Evolutionary conservation across 1,140 invertebrate species (phyloP).

Genomic region (Brachionus paranguensis): DNA sequence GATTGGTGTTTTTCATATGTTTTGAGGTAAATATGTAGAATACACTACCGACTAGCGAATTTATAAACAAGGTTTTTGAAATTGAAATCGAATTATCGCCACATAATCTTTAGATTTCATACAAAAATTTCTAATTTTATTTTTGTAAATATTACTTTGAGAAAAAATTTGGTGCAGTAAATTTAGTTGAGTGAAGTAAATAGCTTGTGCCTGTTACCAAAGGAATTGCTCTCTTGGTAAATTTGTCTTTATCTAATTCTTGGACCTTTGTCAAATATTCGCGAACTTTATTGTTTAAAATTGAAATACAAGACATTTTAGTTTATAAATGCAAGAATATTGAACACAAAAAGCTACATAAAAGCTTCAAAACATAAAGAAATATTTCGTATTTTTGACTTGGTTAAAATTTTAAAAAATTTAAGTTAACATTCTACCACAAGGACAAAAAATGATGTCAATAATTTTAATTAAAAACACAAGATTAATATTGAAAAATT

Average conservation of each 20-base stretch:
- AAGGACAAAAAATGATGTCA: neutral
- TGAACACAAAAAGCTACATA: neutral
- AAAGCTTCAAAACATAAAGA: neutral
- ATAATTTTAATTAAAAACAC: neutral
- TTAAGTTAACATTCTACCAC: neutral
- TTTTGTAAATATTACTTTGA: neutral
- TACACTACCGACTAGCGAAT: neutral
- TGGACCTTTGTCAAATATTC: neutral
- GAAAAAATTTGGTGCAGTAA: slow-evolving; percentile 3
- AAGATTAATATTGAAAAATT: neutral
- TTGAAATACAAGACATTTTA: neutral
- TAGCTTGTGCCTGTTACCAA: neutral
- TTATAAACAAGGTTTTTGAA: neutral
- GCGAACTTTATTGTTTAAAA: neutral
- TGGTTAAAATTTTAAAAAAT: neutral
- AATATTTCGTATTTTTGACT: neutral
- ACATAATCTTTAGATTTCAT: neutral
- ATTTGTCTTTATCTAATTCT: neutral
- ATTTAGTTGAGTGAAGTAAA: slow-evolving; percentile 23
- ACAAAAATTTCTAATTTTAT: neutral
- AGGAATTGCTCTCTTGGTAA: neutral
- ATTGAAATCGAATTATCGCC: neutral
- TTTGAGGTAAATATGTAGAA: neutral
- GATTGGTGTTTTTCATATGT: slow-evolving; percentile 24
- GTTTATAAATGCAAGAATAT: neutral